Percentiles rank a stretch among this genome's conserved stretches.
phyloP scores from a whole-genome alignment of 2,888 invertebrate genomes.

The Rhogogaster chlorosoma region DNA sequence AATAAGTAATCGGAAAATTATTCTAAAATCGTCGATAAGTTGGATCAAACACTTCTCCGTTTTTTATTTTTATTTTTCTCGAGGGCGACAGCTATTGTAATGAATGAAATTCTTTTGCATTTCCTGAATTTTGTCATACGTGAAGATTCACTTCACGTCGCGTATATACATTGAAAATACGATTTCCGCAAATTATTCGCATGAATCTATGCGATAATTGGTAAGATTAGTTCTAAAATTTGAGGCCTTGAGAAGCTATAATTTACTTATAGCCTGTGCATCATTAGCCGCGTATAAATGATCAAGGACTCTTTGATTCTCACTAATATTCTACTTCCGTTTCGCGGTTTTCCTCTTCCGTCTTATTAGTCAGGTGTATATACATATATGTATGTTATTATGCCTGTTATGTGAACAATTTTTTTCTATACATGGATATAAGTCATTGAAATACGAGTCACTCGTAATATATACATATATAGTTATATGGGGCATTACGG shows the following conservation, averaged over 20 bases:
- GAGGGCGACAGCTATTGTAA: no score
- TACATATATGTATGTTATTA: background rate
- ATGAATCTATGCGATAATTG: background rate
- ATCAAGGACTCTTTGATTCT: conserved; percentile 7
- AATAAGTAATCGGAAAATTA: no score
- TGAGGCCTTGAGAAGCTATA: conserved; percentile 13
- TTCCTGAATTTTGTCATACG: background rate
- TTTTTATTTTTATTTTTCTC: no score
- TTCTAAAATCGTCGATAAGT: no score
- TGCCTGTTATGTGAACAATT: background rate
- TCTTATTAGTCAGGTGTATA: background rate
- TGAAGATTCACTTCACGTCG: background rate
- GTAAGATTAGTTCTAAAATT: background rate
- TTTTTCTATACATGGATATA: background rate
- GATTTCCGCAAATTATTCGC: background rate
- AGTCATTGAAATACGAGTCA: background rate
- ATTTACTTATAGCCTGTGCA: conserved; percentile 8
- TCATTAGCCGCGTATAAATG: background rate
- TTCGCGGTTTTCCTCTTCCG: conserved; percentile 21
- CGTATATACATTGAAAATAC: background rate
- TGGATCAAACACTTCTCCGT: no score
- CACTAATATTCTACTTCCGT: conserved; percentile 21
- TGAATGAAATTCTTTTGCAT: no score
- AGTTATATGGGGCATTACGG: no score
- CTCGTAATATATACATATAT: background rate